Evolutionary conservation across 2,797 vertebrate species (phyloP).

Genomic region (Sylvilagus floridanus): DNA sequence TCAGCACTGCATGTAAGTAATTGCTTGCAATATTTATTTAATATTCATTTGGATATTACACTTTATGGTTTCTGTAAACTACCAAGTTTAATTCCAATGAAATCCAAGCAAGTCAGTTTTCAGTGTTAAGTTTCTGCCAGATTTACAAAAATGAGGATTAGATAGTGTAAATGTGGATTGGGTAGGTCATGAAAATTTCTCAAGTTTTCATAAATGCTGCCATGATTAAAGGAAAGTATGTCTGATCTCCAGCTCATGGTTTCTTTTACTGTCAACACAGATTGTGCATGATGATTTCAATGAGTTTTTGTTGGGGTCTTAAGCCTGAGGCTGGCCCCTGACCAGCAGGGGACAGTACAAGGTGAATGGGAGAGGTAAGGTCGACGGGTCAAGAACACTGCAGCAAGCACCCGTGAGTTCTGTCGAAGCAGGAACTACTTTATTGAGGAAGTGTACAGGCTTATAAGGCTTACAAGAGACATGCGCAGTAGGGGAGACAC

Average conservation of each 20-base stretch:
- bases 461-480: too few relatives aligned
- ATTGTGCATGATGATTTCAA: not conserved
- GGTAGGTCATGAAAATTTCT: not conserved
- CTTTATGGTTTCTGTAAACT: not conserved
- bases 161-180: not conserved
- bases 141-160: not conserved
- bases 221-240: not conserved
- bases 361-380: too few relatives aligned
- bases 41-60: not conserved
- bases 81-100: slow-evolving; percentile 14
- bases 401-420: too few relatives aligned
- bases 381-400: too few relatives aligned
- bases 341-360: too few relatives aligned
- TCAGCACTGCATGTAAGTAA: not conserved
- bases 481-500: too few relatives aligned
- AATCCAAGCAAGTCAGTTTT: not conserved
- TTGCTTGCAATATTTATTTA: not conserved
- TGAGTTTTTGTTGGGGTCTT: not conserved
- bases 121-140: not conserved
- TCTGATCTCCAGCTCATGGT: not conserved
- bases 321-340: too few relatives aligned
- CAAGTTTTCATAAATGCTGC: not conserved
- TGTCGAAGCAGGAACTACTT: too few relatives aligned
- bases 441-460: too few relatives aligned
- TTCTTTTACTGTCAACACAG: not conserved